Base-by-base conservation (phyloP, 1,140 invertebrate species). In the Trachelipus rathkii region DNA sequence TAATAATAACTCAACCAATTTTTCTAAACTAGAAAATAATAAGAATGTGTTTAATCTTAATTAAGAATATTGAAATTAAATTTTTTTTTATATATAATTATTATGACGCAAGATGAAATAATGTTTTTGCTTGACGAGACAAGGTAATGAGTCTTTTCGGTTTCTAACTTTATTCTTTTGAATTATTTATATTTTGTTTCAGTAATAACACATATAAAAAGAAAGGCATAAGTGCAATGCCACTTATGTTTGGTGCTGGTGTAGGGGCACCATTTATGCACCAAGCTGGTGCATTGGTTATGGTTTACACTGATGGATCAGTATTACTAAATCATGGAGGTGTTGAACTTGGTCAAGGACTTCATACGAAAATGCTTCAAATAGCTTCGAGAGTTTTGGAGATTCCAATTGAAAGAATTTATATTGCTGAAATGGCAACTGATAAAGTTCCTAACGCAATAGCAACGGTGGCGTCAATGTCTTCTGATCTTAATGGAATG, bases 291-390 rank as follows among this genome's bases (percentile, higher is more conserved):
- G 93, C 95, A 6, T 86, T 98, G 21, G 87, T 98, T n/a, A 89
- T 94, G 33, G 88, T 98, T 24, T 98, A 97, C 82, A 87, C 85
- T 0, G 96, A 98, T 87, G 96, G 96, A 0, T 95, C 95, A 0
- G 93, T 98, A 6, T 86, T 98, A 8, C 82, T 98, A n/a, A 90
- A 90, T 46, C 95, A 97, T 84, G 94, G 93, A 68, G 96, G 95
- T 19, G 92, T 92, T 23, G 96, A 98, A 88, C 97, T 98, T 92
- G 96, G 96, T 0, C 96, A 98, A 87, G 96, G 96, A 3, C 85
- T 98, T 0, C 93, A 97, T 82, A 97, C 94, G 0, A 98, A 97
- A 87, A 95, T 96, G 91, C 91, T 95, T 75, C 94, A 97, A 88
- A 45, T 73, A 45, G 72, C 72, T 13, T 73, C 72, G 15, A 46